A percentile compares a stretch with the other conserved stretches of the same genome.
These are phyloP conservation scores for Chelon auratus DNA, from an alignment of 2,797 vertebrate species.

Conservation along the genomic window DNA sequence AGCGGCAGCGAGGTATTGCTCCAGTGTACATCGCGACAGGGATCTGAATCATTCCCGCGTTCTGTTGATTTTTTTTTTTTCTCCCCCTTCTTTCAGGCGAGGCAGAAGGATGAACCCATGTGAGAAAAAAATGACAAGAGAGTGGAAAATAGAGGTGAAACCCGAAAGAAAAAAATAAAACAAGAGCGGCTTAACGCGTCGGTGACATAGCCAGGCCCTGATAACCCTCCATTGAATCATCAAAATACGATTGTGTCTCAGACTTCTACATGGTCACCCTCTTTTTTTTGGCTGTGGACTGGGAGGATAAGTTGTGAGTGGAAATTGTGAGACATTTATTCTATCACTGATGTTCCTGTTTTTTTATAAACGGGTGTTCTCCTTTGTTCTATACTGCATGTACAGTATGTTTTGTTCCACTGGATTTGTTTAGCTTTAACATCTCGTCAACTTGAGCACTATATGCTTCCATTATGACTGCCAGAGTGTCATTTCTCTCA, in stretches of 20 bases:
- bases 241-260: slow-evolving; percentile 16
- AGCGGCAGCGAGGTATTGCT: slow-evolving; percentile 9
- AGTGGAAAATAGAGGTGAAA: slow-evolving; percentile 20
- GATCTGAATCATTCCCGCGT: slow-evolving; percentile 8
- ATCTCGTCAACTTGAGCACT: not conserved
- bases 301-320: slow-evolving; percentile 2
- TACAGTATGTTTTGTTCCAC: slow-evolving; percentile 16
- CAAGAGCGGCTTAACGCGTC: not conserved
- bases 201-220: slow-evolving; percentile 3
- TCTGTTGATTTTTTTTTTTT: not conserved
- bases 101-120: slow-evolving; percentile 26
- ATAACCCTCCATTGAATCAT: slow-evolving; percentile 10
- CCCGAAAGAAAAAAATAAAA: not conserved
- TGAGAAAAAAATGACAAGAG: slow-evolving; percentile 12
- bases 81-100: not conserved
- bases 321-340: not conserved
- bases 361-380: not conserved
- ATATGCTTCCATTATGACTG: not conserved
- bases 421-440: slow-evolving; percentile 8
- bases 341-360: not conserved
- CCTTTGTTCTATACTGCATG: not conserved
- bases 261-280: slow-evolving; percentile 8
- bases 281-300: not conserved
- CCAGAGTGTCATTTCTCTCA: not conserved
- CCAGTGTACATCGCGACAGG: slow-evolving; percentile 1